Base-by-base conservation (phyloP, 2,888 invertebrate species). In the Helobdella robusta region DNA sequence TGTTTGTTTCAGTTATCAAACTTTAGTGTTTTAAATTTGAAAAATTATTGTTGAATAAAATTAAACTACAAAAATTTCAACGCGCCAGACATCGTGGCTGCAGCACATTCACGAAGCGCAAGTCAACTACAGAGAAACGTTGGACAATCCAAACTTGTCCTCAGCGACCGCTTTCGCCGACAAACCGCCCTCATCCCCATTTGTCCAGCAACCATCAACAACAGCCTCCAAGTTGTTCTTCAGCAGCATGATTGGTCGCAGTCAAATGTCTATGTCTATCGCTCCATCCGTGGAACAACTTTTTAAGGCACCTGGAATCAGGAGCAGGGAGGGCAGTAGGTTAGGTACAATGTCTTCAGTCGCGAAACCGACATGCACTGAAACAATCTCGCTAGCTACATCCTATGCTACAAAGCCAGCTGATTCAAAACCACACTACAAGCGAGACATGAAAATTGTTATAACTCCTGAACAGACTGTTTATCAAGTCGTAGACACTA, bases 31-130 rank as follows among this genome's bases (percentile, higher is more conserved):
- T n/a, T n/a, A n/a, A n/a, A n/a, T n/a, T n/a, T n/a, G n/a, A n/a
- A n/a, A n/a, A n/a, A n/a, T n/a, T n/a, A n/a, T n/a, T n/a, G n/a
- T n/a, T n/a, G n/a, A n/a, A n/a, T n/a, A n/a, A n/a, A n/a, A n/a
- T n/a, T n/a, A n/a, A n/a, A n/a, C n/a, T n/a, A n/a, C n/a, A n/a
- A n/a, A n/a, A n/a, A n/a, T n/a, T n/a, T n/a, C n/a, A n/a, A n/a
- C n/a, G n/a, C 36, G 25, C 5, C 28, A 62, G 62, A 6, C 50
- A 6, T 30, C 48, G 20, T 62, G 62, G 62, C 23, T 62, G 1
- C 62, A 62, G 34, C 62, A 62, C 50, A 62, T 62, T 11, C 44
- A 62, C 50, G 62, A 62, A 50, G 50, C 46, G n/a, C 62, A 62
- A 46, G 50, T 30, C 6, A 48, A 20, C 30, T 62, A 62, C 35